Percentiles rank a stretch among this genome's conserved stretches.
Evolutionary conservation across 2,888 invertebrate genomes (phyloP).

Genomic region (Dryadula phaetusa): DNA sequence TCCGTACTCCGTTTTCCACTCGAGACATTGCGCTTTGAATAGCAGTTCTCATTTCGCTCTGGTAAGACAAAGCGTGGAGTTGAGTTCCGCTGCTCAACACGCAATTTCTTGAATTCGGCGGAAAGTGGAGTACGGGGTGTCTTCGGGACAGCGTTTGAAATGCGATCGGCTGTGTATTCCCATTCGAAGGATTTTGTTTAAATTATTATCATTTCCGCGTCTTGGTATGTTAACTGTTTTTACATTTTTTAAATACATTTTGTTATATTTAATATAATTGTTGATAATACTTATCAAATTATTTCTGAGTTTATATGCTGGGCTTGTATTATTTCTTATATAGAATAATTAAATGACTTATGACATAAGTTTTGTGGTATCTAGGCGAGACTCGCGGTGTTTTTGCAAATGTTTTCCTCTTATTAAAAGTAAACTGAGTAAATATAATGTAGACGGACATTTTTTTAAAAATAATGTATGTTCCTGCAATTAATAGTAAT

Average conservation of each 20-base stretch:
- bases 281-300: background rate
- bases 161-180: too few species aligned
- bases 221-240: background rate
- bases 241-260: background rate
- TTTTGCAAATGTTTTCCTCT: slow-evolving; percentile 8
- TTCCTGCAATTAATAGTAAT: background rate
- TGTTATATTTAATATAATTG: background rate
- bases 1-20: too few species aligned
- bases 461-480: background rate
- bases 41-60: too few species aligned
- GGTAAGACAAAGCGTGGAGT: too few species aligned
- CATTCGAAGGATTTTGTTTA: too few species aligned
- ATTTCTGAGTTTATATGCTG: background rate
- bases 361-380: background rate
- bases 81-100: too few species aligned
- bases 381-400: background rate
- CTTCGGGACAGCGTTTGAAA: too few species aligned
- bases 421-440: slow-evolving; percentile 3
- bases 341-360: background rate
- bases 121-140: too few species aligned
- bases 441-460: background rate
- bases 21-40: too few species aligned
- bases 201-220: too few species aligned
- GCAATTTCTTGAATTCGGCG: too few species aligned
- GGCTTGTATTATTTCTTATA: background rate